Conservation (phyloP, 2,888 invertebrate genomes). For the Epicampocera succincta region DNA sequence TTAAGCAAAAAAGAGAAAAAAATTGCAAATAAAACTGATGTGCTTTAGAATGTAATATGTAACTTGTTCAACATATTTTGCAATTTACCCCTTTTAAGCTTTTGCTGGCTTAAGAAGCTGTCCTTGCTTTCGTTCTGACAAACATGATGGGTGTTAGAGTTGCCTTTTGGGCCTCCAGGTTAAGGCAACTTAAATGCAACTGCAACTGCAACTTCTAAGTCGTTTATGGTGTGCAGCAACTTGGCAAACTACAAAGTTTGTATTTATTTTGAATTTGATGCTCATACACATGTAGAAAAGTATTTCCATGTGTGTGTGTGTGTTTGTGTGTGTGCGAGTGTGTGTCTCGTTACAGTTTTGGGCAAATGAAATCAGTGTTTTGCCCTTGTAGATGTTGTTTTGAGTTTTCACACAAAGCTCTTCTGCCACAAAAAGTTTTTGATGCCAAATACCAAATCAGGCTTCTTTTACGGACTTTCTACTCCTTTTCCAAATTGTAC, state of each 20-base stretch:
- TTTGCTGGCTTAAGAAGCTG: constrained; percentile 15
- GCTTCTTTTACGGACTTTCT: not conserved
- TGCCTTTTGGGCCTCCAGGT: constrained; percentile 48
- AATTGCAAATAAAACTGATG: constrained; percentile 8
- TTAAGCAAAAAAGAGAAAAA: not conserved
- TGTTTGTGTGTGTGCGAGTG: constrained; percentile 21
- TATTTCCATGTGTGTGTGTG: too few relatives aligned
- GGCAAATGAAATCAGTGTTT: constrained; percentile 43
- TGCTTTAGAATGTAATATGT: constrained; percentile 42
- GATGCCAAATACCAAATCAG: constrained; percentile 29
- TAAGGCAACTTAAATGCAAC: constrained; percentile 32
- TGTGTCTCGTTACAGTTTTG: constrained; percentile 15
- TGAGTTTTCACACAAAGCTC: constrained; percentile 47
- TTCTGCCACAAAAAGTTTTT: constrained; percentile 55
- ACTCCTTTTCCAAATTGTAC: not conserved
- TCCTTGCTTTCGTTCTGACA: not conserved
- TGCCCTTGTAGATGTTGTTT: constrained; percentile 33
- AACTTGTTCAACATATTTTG: constrained; percentile 61
- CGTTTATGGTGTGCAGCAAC: constrained; percentile 9
- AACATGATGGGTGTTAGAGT: constrained; percentile 22
- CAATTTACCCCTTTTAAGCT: constrained; percentile 63
- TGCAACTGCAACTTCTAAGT: constrained; percentile 24
- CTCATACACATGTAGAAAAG: not conserved
- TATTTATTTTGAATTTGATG: constrained; percentile 3
- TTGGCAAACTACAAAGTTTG: constrained; percentile 38